A percentile compares a stretch with the other conserved stretches of the same genome.
Conservation (phyloP, 2,113 vertebrate genomes). For the Oncorhynchus mykiss region DNA sequence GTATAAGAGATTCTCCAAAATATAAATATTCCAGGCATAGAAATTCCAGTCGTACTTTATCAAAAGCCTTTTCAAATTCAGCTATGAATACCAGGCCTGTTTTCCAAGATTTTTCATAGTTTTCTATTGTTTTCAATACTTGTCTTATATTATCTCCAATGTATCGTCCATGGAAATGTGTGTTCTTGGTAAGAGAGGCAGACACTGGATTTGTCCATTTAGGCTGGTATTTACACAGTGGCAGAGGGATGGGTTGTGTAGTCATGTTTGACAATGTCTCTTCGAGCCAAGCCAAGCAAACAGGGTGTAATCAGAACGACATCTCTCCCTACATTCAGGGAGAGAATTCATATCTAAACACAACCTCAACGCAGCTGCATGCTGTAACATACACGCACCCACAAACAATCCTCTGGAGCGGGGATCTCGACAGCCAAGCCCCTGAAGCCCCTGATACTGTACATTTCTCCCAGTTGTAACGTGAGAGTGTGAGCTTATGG, state of each 20-base stretch:
- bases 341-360: slow-evolving; percentile 46
- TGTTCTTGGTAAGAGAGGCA: slow-evolving; percentile 43
- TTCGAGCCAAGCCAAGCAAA: slow-evolving; percentile 68
- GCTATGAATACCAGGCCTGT: no score
- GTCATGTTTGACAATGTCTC: slow-evolving; percentile 46
- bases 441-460: slow-evolving; percentile 44
- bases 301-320: slow-evolving; percentile 57
- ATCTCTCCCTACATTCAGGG: slow-evolving; percentile 20
- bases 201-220: slow-evolving; percentile 55
- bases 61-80: no score
- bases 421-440: slow-evolving; percentile 26
- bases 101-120: no score
- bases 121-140: no score
- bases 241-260: slow-evolving; percentile 46
- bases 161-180: slow-evolving; percentile 37
- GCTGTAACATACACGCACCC: slow-evolving; percentile 30
- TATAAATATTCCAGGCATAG: no score
- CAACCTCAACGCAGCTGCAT: slow-evolving; percentile 39
- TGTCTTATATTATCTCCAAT: no score
- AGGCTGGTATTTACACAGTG: slow-evolving; percentile 57
- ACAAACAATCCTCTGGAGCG: slow-evolving; percentile 29
- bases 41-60: no score
- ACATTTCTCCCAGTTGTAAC: slow-evolving; percentile 35
- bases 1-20: no score
- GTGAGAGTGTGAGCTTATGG: slow-evolving; percentile 34